Evolutionary conservation across 2,888 invertebrate genomes (phyloP), one percentile per base, ranked within the genome.

Genomic region (Timema podura): DNA sequence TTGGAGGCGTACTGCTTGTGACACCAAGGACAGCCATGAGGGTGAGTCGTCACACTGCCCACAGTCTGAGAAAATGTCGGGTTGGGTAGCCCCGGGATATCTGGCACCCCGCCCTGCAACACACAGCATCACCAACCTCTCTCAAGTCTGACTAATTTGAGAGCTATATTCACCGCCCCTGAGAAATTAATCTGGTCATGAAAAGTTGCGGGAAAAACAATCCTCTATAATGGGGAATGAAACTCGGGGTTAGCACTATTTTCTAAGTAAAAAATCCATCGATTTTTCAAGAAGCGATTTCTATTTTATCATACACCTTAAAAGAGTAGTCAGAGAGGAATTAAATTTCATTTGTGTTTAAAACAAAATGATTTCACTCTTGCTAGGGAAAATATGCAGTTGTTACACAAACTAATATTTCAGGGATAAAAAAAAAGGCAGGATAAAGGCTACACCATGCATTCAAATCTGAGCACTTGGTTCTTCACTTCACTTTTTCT

Each of bases 1-100:
- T 91, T 89, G 76, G 92, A 91, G 45, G 91, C 91, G 80, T 95
- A 95, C 81, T 95, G 94, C 75, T 93, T 91, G 79, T 93, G 92
- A 79, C 95, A 96, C 85, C 89, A 91, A 70, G 86, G 85, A 78
- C 93, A 92, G 64, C 86, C 84, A 76, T 91, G 90, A 0, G 91
- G 90, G 75, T 85, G 85, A 0, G 89, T 88, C 6, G 89, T 88
- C 13, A 91, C 85, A 76, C 88, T 89, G 15, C 91, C 91, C n/a
- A 90, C 89, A 0, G 88, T 88, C 77, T 89, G 87, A 15, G 88
- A 87, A 77, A 85, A 90, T 0, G 88, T 87, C 15, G 87, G 85
- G 78, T 87, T 87, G 2, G 86, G 85, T 69, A 86, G 75, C 15
- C 84, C 84, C 0, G 83, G 79, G 70, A 82, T 76, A 77, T 82